A percentile compares a stretch with the other conserved stretches of the same genome.
These are phyloP conservation scores for Sebastes schlegelii DNA, from an alignment of 2,113 vertebrate species.

Conservation along the genomic window DNA sequence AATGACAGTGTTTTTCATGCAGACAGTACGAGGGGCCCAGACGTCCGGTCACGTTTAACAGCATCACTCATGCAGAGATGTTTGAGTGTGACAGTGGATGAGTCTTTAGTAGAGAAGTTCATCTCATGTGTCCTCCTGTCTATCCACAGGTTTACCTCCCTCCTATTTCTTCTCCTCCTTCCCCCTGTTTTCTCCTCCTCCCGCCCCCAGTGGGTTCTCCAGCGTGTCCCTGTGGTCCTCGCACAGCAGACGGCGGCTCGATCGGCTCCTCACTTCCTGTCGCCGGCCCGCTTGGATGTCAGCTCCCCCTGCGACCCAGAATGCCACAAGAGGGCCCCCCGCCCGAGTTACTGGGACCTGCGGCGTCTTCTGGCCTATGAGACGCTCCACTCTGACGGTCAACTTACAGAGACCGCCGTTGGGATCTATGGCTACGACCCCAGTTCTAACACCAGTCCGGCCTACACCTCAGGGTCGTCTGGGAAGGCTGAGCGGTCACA, in stretches of 20 bases:
- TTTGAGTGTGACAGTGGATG: background rate
- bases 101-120: background rate
- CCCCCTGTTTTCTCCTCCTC: conserved; percentile 64
- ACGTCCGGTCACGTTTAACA: conserved; percentile 39
- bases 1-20: conserved; percentile 40
- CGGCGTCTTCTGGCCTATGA: conserved; percentile 91
- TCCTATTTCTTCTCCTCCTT: conserved; percentile 84
- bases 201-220: conserved; percentile 90
- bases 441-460: conserved; percentile 18
- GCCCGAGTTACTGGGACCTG: conserved; percentile 90
- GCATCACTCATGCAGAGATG: background rate
- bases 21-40: background rate
- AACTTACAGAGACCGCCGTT: conserved; percentile 90
- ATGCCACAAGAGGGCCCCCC: conserved; percentile 89
- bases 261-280: conserved; percentile 88
- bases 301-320: conserved; percentile 89
- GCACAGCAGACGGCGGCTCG: conserved; percentile 87
- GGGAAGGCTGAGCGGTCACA: conserved; percentile 51
- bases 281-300: conserved; percentile 89
- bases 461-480: conserved; percentile 35
- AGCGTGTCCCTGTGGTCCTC: conserved; percentile 91
- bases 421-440: conserved; percentile 89
- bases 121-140: conserved; percentile 16
- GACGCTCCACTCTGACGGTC: conserved; percentile 91
- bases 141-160: conserved; percentile 64